Evolutionary conservation across 2,797 vertebrate species (phyloP), one percentile per base, ranked within the genome.

Genomic region (Enteromius trimaculatus): DNA sequence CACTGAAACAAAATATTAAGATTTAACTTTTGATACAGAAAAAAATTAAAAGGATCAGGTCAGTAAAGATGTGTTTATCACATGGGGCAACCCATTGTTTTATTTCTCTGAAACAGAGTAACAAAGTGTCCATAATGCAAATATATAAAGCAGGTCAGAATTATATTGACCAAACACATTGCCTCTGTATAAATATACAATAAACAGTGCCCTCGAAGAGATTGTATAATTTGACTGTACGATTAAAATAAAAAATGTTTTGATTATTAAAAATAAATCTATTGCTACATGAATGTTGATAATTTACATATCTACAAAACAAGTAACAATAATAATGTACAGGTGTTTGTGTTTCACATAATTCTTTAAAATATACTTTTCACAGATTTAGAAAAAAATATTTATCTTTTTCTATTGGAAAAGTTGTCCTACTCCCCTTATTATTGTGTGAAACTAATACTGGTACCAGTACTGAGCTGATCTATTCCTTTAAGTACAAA

Each of bases 371-470:
- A 74, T 14, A 53, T 2, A 51, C 6, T 65, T n/a, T 3, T 68
- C 21, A 68, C 10, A 70, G 14, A 7, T 47, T 70, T 70, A 17
- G 7, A 10, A 42, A 42, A 44, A 10, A 44, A 44, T 1, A 10
- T 44, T 44, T 44, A 2, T 44, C 42, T 44, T 44, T 44, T 11
- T 42, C 39, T 42, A 9, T 11, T 42, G 39, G 11, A 42, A 42
- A 0, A 9, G 39, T 9, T 42, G 84, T 87, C 16, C 47, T 82
- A 64, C 77, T 87, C 70, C 64, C 80, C 4, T 37, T 31, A 58
- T 83, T 86, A 16, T 81, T 86, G 37, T 80, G 89, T 53, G 85
- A 80, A 79, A 21, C 19, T 3, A 51, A 66, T 23, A 10, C n/a
- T n/a, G 29, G 29, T 31, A 31, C 29, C 29, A 31, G 29, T 31